Percentiles rank a stretch among this genome's conserved stretches.
Conservation (phyloP, 2,113 vertebrate species). For the Erpornis zantholeuca region DNA sequence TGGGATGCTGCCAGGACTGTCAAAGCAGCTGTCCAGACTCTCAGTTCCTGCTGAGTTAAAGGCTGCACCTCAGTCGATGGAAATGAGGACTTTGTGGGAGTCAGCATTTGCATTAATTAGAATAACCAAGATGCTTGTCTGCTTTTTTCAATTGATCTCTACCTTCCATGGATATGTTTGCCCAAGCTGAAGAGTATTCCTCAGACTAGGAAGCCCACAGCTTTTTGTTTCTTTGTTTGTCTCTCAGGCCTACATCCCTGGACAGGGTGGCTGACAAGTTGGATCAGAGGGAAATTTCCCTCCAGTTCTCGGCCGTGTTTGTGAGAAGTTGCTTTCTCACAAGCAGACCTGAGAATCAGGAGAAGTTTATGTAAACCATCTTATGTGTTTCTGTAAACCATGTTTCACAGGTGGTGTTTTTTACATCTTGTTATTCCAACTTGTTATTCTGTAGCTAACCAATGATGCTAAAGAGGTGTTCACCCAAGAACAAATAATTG, state of each 20-base stretch:
- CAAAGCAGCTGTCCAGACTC: neutral
- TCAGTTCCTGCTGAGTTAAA: neutral
- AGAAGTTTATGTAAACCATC: no score
- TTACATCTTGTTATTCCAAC: no score
- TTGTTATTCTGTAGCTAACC: no score
- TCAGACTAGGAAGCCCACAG: neutral
- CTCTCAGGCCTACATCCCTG: neutral
- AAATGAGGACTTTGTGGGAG: conserved; percentile 25
- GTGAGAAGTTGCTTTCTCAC: no score
- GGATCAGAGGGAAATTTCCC: no score
- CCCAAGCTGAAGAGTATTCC: neutral
- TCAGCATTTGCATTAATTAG: neutral
- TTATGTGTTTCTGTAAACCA: no score
- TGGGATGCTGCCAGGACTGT: neutral
- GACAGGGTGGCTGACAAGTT: neutral
- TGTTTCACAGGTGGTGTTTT: no score
- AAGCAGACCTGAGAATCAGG: no score
- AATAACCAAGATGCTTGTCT: neutral
- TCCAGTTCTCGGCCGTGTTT: no score
- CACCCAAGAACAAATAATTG: no score
- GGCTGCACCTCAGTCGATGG: neutral
- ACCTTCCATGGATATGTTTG: neutral
- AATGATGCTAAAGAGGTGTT: no score
- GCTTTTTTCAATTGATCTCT: neutral
- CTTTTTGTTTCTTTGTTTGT: neutral